Base-by-base conservation (phyloP, 2,797 vertebrate genomes). In the Gallinago nigripennis region DNA sequence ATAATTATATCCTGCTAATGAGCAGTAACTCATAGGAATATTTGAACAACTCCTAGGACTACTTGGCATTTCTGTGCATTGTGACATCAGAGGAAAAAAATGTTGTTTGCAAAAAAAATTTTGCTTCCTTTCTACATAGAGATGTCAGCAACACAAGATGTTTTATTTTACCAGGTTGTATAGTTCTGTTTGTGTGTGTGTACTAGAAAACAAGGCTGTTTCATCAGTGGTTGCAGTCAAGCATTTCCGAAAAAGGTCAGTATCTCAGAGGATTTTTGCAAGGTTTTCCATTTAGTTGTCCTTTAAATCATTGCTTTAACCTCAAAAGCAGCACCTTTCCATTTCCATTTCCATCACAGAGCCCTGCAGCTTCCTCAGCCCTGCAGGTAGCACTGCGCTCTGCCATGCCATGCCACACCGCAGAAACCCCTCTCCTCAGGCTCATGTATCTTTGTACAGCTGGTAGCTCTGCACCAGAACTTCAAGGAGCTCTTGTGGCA, bases 321-420 rank as follows among this genome's bases (percentile, higher is more conserved):
- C 33, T 70, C 37, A 48, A 43, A 76, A 82, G 27, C 54, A 39
- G 9, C 51, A 9, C 9, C 13, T 79, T 79, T 68, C 30, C 28
- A 50, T 78, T 54, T 48, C 18, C 16, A 31, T 89, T 86, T 82
- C 43, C 21, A 24, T 53, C 16, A 23, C n/a, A 19, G 31, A 80
- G 12, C 10, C 30, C 63, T n/a, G 43, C 33, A 66, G 66, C 25
- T 85, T 58, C 57, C 82, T 57, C 41, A 60, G 48, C 43, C 41
- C 2, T 2, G 11, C 78, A 54, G 76, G 19, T 54, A 82, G 39
- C 63, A 4, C 35, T 24, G 30, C 51, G 12, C 20, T 37, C 39
- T 82, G 51, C 33, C 2, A 0, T 30, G 51, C 39, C 6, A 1
- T 23, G 63, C 25, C 0, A 2, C 12, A 1, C 20, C 0, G 1